These are phyloP conservation scores for Pachypeltis micranthus DNA, from an alignment of 1,140 invertebrate genomes.

Conservation along the genomic window DNA sequence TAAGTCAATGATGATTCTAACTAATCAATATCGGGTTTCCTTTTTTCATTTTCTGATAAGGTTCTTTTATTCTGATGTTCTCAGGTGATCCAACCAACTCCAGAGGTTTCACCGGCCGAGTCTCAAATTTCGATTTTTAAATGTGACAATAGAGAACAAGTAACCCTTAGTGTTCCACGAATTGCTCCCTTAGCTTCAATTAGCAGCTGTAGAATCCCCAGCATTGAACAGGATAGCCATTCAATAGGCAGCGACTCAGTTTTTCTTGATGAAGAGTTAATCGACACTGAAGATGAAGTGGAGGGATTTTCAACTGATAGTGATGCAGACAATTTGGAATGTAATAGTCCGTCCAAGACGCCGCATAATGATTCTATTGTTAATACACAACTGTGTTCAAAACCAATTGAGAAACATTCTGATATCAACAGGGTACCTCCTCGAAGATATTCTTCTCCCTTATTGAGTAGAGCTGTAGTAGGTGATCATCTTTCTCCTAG, in stretches of 20 bases:
- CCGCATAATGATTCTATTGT: neutral
- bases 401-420: slow-evolving; percentile 12
- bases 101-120: slow-evolving; percentile 63
- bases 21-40: no score
- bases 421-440: neutral
- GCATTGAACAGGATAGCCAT: slow-evolving; percentile 22
- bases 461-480: no score
- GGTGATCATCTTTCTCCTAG: slow-evolving; percentile 7
- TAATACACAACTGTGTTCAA: neutral
- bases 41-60: no score
- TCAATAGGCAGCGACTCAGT: slow-evolving; percentile 62
- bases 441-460: slow-evolving; percentile 21
- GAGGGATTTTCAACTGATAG: slow-evolving; percentile 69
- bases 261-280: slow-evolving; percentile 44
- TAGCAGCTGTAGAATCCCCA: slow-evolving; percentile 51
- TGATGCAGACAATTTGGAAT: slow-evolving; percentile 36
- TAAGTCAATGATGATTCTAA: no score
- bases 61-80: no score
- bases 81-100: slow-evolving; percentile 59
- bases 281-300: slow-evolving; percentile 64
- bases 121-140: slow-evolving; percentile 48
- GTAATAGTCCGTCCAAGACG: slow-evolving; percentile 12
- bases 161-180: slow-evolving; percentile 28
- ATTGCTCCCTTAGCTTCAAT: slow-evolving; percentile 63
- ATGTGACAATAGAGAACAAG: slow-evolving; percentile 19